A percentile compares a stretch with the other conserved stretches of the same genome.
Evolutionary conservation across 2,888 invertebrate species (phyloP).

Genomic region (Oxystoma pomonae): DNA sequence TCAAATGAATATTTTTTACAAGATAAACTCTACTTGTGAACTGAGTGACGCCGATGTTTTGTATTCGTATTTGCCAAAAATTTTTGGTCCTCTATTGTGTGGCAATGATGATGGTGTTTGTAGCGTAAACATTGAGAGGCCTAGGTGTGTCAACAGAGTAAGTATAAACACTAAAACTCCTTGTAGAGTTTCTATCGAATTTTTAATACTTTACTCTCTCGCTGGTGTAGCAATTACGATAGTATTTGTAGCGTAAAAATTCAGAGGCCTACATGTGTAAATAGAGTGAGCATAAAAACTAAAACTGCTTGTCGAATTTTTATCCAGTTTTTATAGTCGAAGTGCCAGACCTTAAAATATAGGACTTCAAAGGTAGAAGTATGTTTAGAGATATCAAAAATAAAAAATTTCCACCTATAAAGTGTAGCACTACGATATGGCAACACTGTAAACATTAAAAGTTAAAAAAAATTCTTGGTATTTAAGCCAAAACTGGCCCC

Average conservation of each 20-base stretch:
- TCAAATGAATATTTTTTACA: constrained; percentile 38
- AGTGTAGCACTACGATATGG: no score
- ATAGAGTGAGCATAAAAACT: constrained; percentile 36
- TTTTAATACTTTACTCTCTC: no score
- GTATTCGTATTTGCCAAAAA: constrained; percentile 39
- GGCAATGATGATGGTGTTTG: constrained; percentile 39
- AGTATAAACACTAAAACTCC: constrained; percentile 5
- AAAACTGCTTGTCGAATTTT: no score
- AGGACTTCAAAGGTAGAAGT: no score
- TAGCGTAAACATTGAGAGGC: constrained; percentile 37
- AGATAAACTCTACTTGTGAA: constrained; percentile 36
- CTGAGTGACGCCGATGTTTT: constrained; percentile 38
- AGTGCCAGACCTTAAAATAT: no score
- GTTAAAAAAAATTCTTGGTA: no score
- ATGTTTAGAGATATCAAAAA: no score
- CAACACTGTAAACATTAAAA: no score
- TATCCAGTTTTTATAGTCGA: no score
- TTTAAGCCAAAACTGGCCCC: no score
- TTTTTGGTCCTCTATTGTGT: constrained; percentile 39
- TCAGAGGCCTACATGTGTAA: constrained; percentile 38
- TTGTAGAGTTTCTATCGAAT: no score
- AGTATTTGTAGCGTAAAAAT: constrained; percentile 40
- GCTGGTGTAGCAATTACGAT: constrained; percentile 40
- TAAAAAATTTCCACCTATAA: no score
- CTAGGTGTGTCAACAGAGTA: constrained; percentile 38